Evolutionary conservation across 2,113 vertebrate genomes (phyloP), one percentile per base, ranked within the genome.

Genomic region (Colossoma macropomum): DNA sequence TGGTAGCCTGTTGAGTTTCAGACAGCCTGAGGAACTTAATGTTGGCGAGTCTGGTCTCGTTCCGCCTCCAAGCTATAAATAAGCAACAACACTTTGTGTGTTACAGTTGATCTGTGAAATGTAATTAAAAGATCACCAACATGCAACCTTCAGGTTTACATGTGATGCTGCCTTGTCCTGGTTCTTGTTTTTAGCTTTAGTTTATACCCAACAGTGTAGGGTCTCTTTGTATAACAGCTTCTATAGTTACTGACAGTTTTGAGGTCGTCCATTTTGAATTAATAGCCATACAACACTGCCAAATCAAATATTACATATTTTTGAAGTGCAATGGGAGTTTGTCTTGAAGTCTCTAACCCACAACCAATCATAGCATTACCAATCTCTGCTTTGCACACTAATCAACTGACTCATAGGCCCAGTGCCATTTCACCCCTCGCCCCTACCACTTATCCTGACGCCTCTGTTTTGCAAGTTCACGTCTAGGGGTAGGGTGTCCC

Each of bases 1-100:
- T 81, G 86, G 89, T 84, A 30, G 65, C 34, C 52, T 79, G 69
- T 54, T 54, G 71, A 68, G 66, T 68, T 79, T 8, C 13, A 85
- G 68, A 82, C 76, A 45, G 80, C 34, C 72, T 11, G 50, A 85
- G 88, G 85, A 72, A 38, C 17, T 38, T 32, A 15, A 52, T 30
- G 27, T 21, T 41, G 62, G n/a, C 15, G 48, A 62, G 74, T 72
- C 78, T 84, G 63, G 28, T 65, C 77, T 77, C 65, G 71, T 86
- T 68, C 75, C 10, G 56, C 65, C 70, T n/a, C 81, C n/a, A 9
- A 17, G 25, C 11, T 70, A 75, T 62, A 56, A 48, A 79, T 32
- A 75, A 45, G 27, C 9, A 23, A 76, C 48, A 50, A 25, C 27
- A 59, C 34, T 80, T 27, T 10, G 28, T 34, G 16, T 16, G 45